phyloP scores from a whole-genome alignment of 2,797 vertebrate genomes.

The Lutjanus argentimaculatus region DNA sequence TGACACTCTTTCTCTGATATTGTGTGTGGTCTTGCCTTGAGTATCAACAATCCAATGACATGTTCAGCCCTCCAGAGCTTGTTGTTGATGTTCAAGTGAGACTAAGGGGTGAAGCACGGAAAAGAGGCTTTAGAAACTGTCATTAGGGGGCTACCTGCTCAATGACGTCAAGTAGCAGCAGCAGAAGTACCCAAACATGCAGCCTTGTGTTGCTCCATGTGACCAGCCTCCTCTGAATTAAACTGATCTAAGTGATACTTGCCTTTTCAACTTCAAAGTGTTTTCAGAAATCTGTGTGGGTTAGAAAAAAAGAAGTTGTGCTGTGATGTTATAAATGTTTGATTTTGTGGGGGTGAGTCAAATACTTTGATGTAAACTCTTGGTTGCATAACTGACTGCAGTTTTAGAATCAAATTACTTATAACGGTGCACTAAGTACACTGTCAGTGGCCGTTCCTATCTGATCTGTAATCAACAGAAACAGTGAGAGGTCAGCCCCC shows the following conservation, averaged over 20 bases:
- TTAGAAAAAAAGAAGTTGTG: constrained; percentile 39
- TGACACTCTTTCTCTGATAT: neutral
- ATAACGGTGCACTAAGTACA: constrained; percentile 42
- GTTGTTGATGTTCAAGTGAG: constrained; percentile 11
- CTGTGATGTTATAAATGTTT: constrained; percentile 79
- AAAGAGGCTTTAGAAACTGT: constrained; percentile 30
- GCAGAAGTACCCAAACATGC: constrained; percentile 20
- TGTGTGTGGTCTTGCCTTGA: neutral
- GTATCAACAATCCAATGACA: constrained; percentile 13
- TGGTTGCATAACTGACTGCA: constrained; percentile 64
- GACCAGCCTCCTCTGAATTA: constrained; percentile 53
- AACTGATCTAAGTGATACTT: constrained; percentile 64
- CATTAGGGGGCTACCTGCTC: constrained; percentile 28
- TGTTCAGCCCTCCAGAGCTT: constrained; percentile 1
- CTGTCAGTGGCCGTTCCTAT: constrained; percentile 38
- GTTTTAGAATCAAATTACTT: constrained; percentile 64
- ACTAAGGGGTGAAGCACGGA: neutral
- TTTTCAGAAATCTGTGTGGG: constrained; percentile 63
- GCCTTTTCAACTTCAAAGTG: constrained; percentile 76
- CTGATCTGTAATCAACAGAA: constrained; percentile 65
- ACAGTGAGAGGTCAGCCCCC: constrained; percentile 48
- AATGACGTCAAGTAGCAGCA: neutral
- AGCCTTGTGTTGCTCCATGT: constrained; percentile 47
- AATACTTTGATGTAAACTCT: constrained; percentile 77
- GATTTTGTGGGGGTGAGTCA: constrained; percentile 71